A percentile compares a stretch with the other conserved stretches of the same genome.
Conservation (phyloP, 2,797 vertebrate genomes). For the Galagoides demidoff region DNA sequence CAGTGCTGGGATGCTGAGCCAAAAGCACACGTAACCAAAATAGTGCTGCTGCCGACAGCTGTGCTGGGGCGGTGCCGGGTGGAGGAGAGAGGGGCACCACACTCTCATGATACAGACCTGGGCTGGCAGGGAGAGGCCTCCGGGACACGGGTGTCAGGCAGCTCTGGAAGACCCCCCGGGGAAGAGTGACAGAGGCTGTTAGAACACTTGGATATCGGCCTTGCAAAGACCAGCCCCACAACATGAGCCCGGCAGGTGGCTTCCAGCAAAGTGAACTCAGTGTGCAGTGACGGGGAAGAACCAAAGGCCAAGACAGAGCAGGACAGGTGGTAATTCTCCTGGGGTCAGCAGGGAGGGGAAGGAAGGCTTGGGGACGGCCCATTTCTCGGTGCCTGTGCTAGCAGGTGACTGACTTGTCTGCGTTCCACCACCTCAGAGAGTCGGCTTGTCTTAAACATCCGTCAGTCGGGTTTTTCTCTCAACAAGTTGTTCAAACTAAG, state of each 20-base stretch:
- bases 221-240: rapidly evolving
- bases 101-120: too few species aligned
- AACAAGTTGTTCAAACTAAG: neutral
- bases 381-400: neutral
- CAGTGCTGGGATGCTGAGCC: neutral
- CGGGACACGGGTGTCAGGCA: neutral
- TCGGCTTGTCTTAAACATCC: neutral
- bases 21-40: neutral
- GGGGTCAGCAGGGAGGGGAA: neutral
- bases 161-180: too few species aligned
- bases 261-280: neutral
- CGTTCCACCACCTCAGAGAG: neutral
- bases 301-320: neutral
- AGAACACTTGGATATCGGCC: too few species aligned
- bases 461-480: neutral
- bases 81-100: neutral
- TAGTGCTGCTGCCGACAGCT: too few species aligned
- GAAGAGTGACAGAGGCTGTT: too few species aligned
- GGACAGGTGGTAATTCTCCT: rapidly evolving
- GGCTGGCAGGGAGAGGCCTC: neutral
- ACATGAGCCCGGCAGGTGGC: neutral
- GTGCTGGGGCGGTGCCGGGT: neutral
- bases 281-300: too few species aligned
- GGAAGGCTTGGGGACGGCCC: too few species aligned
- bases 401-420: rapidly evolving